Evolutionary conservation across 2,888 invertebrate species (phyloP), one percentile per base, ranked within the genome.

Genomic region (Arge pagana): DNA sequence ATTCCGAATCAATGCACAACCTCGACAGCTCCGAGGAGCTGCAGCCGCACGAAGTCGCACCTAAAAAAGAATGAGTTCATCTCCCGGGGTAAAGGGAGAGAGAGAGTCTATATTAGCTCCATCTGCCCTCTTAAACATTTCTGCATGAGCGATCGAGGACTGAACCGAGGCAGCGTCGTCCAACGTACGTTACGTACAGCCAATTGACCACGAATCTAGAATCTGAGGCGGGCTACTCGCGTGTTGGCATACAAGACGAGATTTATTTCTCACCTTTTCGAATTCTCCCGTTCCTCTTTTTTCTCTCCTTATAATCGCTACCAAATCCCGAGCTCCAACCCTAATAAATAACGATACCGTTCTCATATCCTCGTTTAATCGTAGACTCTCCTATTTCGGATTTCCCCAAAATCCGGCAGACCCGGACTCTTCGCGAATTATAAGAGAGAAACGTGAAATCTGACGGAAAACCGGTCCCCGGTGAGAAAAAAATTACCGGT

Each of bases 151-250:
- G 69, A 31, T 31, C 15, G 2, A 15, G 19, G 10, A 31, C 8
- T 31, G 21, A 28, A 30, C 30, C 3, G 16, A 3, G 26, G 21
- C 16, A 13, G 13, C 30, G 19, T n/a, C n/a, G n/a, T n/a, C n/a
- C n/a, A 3, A 3, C 21, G 23, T 10, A n/a, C n/a, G 31, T 76
- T 76, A 76, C 61, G 53, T 55, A 70, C 73, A 69, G 70, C 72
- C 76, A 76, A 76, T 76, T 76, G 74, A 75, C 71, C 73, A 68
- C 67, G 70, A 70, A 73, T 74, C 67, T 64, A 62, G 57, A 60
- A 56, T 61, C 62, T 59, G 58, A 43, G 59, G 61, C 69, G 70
- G 67, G 74, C 74, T 18, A 16, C 74, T 74, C 67, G 69, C 62
- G 58, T 72, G 68, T 72, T 71, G 69, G 61, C 65, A 64, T 59